These are phyloP conservation scores for Nyctibius grandis DNA, from an alignment of 2,797 vertebrate species.

Conservation along the genomic window DNA sequence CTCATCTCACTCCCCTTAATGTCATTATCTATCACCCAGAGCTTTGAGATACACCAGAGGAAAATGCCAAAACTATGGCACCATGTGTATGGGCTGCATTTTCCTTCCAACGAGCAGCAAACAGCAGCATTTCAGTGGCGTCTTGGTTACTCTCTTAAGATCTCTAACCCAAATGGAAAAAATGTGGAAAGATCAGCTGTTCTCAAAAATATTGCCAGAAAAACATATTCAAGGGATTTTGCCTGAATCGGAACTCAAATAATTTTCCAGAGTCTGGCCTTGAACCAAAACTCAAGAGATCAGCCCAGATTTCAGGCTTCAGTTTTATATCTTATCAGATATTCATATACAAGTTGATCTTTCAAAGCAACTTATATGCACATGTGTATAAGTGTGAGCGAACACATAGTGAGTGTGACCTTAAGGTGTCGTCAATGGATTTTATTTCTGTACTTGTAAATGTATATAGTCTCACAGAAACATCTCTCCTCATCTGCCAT, in stretches of 20 bases:
- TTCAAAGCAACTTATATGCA: not conserved
- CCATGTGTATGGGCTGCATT: not conserved
- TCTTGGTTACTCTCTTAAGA: conserved; percentile 13
- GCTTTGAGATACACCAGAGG: not conserved
- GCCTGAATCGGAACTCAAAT: conserved; percentile 29
- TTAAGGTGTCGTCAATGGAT: not conserved
- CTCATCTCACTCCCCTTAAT: conserved; percentile 33
- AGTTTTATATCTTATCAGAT: not conserved
- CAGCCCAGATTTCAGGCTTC: not conserved
- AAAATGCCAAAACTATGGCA: not conserved
- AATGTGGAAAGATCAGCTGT: conserved; percentile 59
- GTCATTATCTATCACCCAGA: conserved; percentile 6
- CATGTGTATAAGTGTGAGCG: not conserved
- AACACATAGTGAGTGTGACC: not conserved
- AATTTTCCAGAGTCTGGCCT: conserved; percentile 28
- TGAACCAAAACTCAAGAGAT: not conserved
- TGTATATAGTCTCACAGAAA: not conserved
- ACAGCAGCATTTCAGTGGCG: conserved; percentile 41
- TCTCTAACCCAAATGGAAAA: conserved; percentile 54
- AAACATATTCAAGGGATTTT: conserved; percentile 37
- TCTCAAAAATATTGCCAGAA: conserved; percentile 45
- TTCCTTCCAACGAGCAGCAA: not conserved
- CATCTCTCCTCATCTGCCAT: not conserved
- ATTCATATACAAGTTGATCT: not conserved
- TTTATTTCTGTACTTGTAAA: not conserved